Evolutionary conservation across 92 coral and sea anemone genomes (phyloP).

Genomic region (Zoanthus sansibaricus): DNA sequence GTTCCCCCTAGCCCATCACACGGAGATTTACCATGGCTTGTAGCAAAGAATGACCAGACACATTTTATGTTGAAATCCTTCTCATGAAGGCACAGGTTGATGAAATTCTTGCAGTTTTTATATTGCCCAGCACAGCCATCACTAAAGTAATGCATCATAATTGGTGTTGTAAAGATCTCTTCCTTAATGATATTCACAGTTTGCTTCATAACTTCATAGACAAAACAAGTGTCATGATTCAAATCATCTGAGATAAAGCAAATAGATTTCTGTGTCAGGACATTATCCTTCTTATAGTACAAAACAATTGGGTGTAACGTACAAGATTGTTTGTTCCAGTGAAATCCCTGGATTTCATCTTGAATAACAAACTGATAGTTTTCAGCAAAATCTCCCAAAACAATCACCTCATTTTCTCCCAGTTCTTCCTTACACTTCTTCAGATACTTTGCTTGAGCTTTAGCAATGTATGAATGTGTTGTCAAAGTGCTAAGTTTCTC

Average conservation of each 20-base stretch:
- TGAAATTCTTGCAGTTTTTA: slow-evolving; percentile 54
- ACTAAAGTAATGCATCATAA: slow-evolving; percentile 56
- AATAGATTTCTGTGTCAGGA: slow-evolving; percentile 49
- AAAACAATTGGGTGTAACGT: slow-evolving; percentile 43
- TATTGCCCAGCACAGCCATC: slow-evolving; percentile 45
- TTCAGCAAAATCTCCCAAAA: slow-evolving; percentile 59
- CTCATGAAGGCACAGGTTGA: slow-evolving; percentile 58
- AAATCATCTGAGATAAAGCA: slow-evolving; percentile 59
- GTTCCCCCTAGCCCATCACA: slow-evolving; percentile 56
- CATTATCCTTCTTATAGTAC: slow-evolving; percentile 41
- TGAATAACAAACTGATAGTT: slow-evolving; percentile 47
- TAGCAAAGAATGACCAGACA: slow-evolving; percentile 58
- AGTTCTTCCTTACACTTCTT: slow-evolving; percentile 61
- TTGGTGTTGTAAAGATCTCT: slow-evolving; percentile 44
- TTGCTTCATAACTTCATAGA: slow-evolving; percentile 56
- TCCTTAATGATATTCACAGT: slow-evolving; percentile 41
- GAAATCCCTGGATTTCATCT: slow-evolving; percentile 46
- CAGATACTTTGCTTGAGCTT: slow-evolving; percentile 61
- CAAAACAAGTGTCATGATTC: slow-evolving; percentile 55
- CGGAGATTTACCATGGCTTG: slow-evolving; percentile 64
- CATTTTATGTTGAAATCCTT: slow-evolving; percentile 57
- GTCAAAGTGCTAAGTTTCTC: slow-evolving; percentile 48
- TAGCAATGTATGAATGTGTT: slow-evolving; percentile 56
- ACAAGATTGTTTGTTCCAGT: slow-evolving; percentile 46
- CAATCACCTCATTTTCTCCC: slow-evolving; percentile 57